Percentiles rank a stretch among this genome's conserved stretches.
These are phyloP conservation scores for Nibea albiflora DNA, from an alignment of 2,113 vertebrate genomes.

Conservation along the genomic window DNA sequence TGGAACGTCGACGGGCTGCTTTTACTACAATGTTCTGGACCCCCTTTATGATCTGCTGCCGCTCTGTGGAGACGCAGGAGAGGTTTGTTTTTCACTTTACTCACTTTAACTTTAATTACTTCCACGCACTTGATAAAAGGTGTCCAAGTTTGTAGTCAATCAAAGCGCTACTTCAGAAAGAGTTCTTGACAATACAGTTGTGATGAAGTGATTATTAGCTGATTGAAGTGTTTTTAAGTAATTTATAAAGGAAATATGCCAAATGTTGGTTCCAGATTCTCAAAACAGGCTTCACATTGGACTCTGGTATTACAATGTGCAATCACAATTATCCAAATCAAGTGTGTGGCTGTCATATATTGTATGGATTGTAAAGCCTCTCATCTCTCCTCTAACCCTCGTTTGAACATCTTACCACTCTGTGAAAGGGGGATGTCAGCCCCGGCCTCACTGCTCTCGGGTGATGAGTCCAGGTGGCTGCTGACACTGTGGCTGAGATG, in stretches of 20 bases:
- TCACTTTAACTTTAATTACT: not conserved
- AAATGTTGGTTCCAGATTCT: too few species aligned
- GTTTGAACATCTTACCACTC: slow-evolving; percentile 77
- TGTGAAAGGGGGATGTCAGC: slow-evolving; percentile 77
- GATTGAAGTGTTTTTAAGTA: too few species aligned
- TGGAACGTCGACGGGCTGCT: slow-evolving; percentile 82
- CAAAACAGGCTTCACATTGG: too few species aligned
- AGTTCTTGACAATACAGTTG: not conserved
- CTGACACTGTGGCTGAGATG: slow-evolving; percentile 86
- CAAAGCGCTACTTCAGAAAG: not conserved
- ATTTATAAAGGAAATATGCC: too few species aligned
- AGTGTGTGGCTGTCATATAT: not conserved
- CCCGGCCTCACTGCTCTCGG: slow-evolving; percentile 86
- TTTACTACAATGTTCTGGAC: slow-evolving; percentile 87
- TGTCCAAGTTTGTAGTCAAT: not conserved
- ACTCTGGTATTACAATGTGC: too few species aligned
- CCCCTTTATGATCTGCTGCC: slow-evolving; percentile 82
- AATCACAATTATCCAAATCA: not conserved
- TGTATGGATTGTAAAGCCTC: not conserved
- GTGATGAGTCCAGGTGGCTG: slow-evolving; percentile 86
- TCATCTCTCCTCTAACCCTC: not conserved
- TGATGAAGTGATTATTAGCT: too few species aligned
- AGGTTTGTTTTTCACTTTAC: not conserved
- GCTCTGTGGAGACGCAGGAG: slow-evolving; percentile 75
- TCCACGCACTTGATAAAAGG: not conserved